Evolutionary conservation across 2,797 vertebrate species (phyloP).

Genomic region (Harpagifer antarcticus): DNA sequence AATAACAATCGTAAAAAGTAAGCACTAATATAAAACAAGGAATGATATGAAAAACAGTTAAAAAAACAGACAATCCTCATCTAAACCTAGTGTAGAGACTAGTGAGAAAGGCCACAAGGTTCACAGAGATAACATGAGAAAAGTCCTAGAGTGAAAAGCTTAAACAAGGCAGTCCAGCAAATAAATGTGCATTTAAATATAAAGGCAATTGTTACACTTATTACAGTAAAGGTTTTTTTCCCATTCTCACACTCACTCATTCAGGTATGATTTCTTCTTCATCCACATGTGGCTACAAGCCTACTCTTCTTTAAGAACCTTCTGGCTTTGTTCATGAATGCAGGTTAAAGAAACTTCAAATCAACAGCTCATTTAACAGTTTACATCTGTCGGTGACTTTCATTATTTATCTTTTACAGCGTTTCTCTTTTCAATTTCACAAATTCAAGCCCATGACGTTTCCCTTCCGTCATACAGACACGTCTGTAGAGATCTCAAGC

Average conservation of each 20-base stretch:
- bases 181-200: constrained; percentile 81
- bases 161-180: constrained; percentile 73
- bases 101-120: constrained; percentile 79
- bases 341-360: constrained; percentile 21
- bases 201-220: constrained; percentile 74
- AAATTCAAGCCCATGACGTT: constrained; percentile 34
- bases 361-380: constrained; percentile 14
- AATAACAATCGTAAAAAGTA: constrained; percentile 64
- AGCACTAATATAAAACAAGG: constrained; percentile 72
- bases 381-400: neutral
- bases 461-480: constrained; percentile 1
- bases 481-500: neutral
- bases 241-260: constrained; percentile 38
- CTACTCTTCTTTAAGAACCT: neutral
- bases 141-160: constrained; percentile 65
- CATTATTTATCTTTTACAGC: constrained; percentile 2
- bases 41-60: constrained; percentile 75
- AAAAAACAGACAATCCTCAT: constrained; percentile 66
- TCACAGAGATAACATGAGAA: constrained; percentile 72
- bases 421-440: constrained; percentile 8
- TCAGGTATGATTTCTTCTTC: neutral
- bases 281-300: constrained; percentile 35
- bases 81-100: constrained; percentile 67
- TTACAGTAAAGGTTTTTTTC: constrained; percentile 58
- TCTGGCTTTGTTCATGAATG: constrained; percentile 8